Evolutionary conservation across 1,140 invertebrate species (phyloP), one percentile per base, ranked within the genome.

Genomic region (Cepaea nemoralis): DNA sequence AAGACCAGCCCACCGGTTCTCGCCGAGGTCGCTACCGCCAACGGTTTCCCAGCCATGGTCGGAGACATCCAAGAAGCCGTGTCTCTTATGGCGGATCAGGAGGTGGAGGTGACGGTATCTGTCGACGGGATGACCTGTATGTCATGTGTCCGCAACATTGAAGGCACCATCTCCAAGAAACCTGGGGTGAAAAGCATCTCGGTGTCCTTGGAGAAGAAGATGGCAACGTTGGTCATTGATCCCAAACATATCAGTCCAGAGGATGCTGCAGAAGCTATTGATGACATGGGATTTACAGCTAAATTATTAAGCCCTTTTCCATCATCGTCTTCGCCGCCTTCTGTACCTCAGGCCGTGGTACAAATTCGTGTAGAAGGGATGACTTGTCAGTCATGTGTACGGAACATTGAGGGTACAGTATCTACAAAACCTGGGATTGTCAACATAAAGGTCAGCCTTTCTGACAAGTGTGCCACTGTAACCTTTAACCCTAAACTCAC

Each of bases 361-460:
- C 50, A 37, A 8, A 76, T 89, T 45, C 48, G 81, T 42, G 83
- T 89, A 16, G 81, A 87, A 27, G 91, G 91, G 10, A 92, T 92
- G 92, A 91, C 90, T 5, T 92, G 91, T 84, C 83, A 91, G 81
- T 92, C 91, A 22, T 92, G 91, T 87, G 92, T 92, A 0, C 83
- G 83, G 50, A 90, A 84, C 50, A 92, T 92, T 77, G 90, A 92
- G 87, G 80, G 77, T 33, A 87, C 82, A 27, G 85, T 89, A 10
- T 82, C 83, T 1, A 76, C 80, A 75, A 77, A 84, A 42, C 50
- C 83, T 42, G 92, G 92, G 2, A 85, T 92, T 24, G 33, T 86
- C 16, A 84, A 81, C 50, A 88, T 92, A 42, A 83, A 82, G 87
- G 95, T 97, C 75, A 92, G 82, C 67, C 82, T 91, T 16, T 83